Evolutionary conservation across 2,888 invertebrate species (phyloP).

Genomic region (Invenusta paracnida): DNA sequence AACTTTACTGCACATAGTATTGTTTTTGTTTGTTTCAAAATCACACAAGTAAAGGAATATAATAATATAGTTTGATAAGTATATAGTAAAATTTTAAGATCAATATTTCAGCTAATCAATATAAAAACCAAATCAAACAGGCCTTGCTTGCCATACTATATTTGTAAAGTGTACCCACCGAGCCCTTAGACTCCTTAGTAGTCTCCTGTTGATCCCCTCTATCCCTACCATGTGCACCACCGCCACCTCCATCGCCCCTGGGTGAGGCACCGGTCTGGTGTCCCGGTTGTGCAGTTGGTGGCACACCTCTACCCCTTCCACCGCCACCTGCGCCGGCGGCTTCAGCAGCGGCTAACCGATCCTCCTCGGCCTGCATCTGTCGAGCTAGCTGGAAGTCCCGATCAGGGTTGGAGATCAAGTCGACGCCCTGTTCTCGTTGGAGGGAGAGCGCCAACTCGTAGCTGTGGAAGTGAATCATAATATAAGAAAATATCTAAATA

Average conservation of each 20-base stretch:
- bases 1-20: too few species aligned
- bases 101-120: too few species aligned
- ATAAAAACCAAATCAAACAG: too few species aligned
- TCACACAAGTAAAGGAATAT: too few species aligned
- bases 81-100: too few species aligned
- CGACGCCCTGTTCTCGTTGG: constrained; percentile 58
- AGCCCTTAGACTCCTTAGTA: background rate
- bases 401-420: constrained; percentile 36
- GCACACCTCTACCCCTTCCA: background rate
- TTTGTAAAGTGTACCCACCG: background rate
- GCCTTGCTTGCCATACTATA: too few species aligned
- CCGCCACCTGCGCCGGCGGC: background rate
- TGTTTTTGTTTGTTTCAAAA: too few species aligned
- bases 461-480: too few species aligned
- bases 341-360: constrained; percentile 50
- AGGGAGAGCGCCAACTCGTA: constrained; percentile 62
- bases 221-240: background rate
- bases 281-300: background rate
- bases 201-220: background rate
- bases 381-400: constrained; percentile 54
- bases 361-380: constrained; percentile 62
- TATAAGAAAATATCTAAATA: too few species aligned
- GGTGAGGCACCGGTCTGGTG: background rate
- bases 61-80: too few species aligned
- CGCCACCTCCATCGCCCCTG: background rate